Evolutionary conservation across 2,113 vertebrate genomes (phyloP).

Genomic region (Morone saxatilis): DNA sequence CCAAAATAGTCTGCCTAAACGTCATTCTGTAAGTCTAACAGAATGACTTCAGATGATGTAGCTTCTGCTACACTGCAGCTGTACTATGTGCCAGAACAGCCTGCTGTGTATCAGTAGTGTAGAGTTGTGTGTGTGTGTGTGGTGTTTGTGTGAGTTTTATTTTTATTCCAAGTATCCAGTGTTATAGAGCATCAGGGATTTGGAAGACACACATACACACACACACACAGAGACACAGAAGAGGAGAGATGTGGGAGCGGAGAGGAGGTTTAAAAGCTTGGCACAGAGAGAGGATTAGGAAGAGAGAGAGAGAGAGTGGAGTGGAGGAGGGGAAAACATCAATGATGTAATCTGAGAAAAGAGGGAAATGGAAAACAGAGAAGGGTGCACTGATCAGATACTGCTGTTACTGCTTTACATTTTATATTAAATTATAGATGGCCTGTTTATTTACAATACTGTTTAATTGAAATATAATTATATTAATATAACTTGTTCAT

Average conservation of each 20-base stretch:
- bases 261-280: slow-evolving; percentile 69
- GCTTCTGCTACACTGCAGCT: not conserved
- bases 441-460: not conserved
- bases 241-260: slow-evolving; percentile 60
- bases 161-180: slow-evolving; percentile 38
- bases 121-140: slow-evolving; percentile 13
- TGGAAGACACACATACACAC: slow-evolving; percentile 25
- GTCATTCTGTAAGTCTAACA: not conserved
- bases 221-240: slow-evolving; percentile 25
- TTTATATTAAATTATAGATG: not conserved
- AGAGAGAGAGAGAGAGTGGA: slow-evolving; percentile 15
- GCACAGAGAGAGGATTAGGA: slow-evolving; percentile 28
- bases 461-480: not conserved
- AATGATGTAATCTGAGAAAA: slow-evolving; percentile 65
- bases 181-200: slow-evolving; percentile 50
- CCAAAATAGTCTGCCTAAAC: not conserved
- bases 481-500: not conserved
- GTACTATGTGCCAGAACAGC: slow-evolving; percentile 9
- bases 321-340: slow-evolving; percentile 53
- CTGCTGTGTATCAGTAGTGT: slow-evolving; percentile 17
- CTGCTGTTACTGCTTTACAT: not conserved
- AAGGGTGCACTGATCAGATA: slow-evolving; percentile 16
- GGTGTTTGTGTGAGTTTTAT: slow-evolving; percentile 25
- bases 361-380: slow-evolving; percentile 17
- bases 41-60: not conserved